These are phyloP conservation scores for silkworm (Bombyx mori) DNA, from an alignment of 1,140 invertebrate genomes.

Conservation along the genomic window ASM3026992v2 NC_085107.1:4702501-4703000, in stretches of 20 bases:
- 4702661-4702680: too few relatives aligned
- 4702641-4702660: too few relatives aligned
- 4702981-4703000: conserved; percentile 83
- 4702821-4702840: conserved; percentile 88
- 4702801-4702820: conserved; percentile 84
- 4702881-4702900: conserved; percentile 91
- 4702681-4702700: too few relatives aligned
- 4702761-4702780: conserved; percentile 53
- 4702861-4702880: conserved; percentile 91
- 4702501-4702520: too few relatives aligned
- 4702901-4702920: conserved; percentile 93
- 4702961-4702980: conserved; percentile 88
- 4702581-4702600: too few relatives aligned
- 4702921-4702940: conserved; percentile 84
- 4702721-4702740: too few relatives aligned
- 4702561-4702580: too few relatives aligned
- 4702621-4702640: too few relatives aligned
- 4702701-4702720: neutral
- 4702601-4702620: too few relatives aligned
- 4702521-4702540: too few relatives aligned
- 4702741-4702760: too few relatives aligned
- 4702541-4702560: too few relatives aligned
- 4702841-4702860: conserved; percentile 95
- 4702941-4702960: conserved; percentile 87
- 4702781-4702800: conserved; percentile 88